These are phyloP conservation scores for Aleiodes sp. DNA, from an alignment of 1,140 invertebrate species.

Conservation along the genomic window DNA sequence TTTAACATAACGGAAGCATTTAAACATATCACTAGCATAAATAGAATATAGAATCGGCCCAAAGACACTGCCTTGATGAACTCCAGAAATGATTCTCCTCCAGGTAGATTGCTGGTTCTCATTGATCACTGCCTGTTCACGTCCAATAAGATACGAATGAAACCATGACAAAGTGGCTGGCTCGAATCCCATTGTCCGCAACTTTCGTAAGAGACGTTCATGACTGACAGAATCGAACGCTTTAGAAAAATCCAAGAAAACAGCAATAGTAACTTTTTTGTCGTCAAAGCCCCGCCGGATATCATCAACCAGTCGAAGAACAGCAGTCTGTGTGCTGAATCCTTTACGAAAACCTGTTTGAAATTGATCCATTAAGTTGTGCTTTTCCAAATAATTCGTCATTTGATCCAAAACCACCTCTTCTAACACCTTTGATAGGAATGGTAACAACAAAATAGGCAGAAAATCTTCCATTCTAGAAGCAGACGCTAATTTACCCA, in stretches of 20 bases:
- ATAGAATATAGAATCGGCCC: slow-evolving; percentile 10
- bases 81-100: not conserved
- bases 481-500: too few relatives aligned
- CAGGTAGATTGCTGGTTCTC: not conserved
- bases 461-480: too few relatives aligned
- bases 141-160: not conserved
- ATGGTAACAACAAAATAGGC: too few relatives aligned
- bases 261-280: not conserved
- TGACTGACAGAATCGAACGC: slow-evolving; percentile 11
- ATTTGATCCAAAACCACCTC: not conserved
- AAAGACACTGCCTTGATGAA: not conserved
- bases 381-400: not conserved
- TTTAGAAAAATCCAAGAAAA: slow-evolving; percentile 23
- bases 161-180: not conserved
- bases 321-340: not conserved
- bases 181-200: not conserved
- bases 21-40: not conserved
- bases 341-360: slow-evolving; percentile 1
- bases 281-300: not conserved
- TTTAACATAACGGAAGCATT: too few relatives aligned
- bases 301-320: not conserved
- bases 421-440: too few relatives aligned
- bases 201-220: not conserved
- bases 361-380: not conserved
- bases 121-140: not conserved